Conservation (phyloP, 2,797 vertebrate genomes). For the Bovichtus diacanthus region DNA sequence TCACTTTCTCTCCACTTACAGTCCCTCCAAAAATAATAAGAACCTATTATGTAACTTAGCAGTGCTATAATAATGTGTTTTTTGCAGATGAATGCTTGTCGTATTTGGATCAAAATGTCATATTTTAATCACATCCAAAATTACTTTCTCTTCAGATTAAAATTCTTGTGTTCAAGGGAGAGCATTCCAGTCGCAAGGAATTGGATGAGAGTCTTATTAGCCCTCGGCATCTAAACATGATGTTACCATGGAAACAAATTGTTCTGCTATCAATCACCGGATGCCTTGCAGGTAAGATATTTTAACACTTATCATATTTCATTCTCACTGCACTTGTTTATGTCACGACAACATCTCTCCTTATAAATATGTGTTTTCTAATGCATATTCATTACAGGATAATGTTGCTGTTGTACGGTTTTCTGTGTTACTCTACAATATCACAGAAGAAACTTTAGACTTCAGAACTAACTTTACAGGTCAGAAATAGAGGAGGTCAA, state of each 20-base stretch:
- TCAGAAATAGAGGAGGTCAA: slow-evolving; percentile 13
- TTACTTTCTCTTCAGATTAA: slow-evolving; percentile 88
- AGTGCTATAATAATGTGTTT: slow-evolving; percentile 64
- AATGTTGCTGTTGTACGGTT: not conserved
- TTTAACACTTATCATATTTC: slow-evolving; percentile 71
- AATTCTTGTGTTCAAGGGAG: slow-evolving; percentile 85
- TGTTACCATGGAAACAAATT: slow-evolving; percentile 95
- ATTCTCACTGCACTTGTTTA: slow-evolving; percentile 44
- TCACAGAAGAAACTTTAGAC: too few species aligned
- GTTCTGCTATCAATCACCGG: slow-evolving; percentile 91
- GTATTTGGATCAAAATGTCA: slow-evolving; percentile 79
- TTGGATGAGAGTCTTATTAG: slow-evolving; percentile 86
- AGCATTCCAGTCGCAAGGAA: slow-evolving; percentile 84
- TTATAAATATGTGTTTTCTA: slow-evolving; percentile 24
- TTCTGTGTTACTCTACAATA: not conserved
- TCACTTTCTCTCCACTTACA: slow-evolving; percentile 47
- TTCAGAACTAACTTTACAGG: too few species aligned
- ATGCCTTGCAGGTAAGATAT: slow-evolving; percentile 94
- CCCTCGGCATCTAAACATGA: slow-evolving; percentile 90
- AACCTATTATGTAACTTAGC: slow-evolving; percentile 60
- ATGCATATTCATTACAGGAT: slow-evolving; percentile 33
- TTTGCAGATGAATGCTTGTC: slow-evolving; percentile 69
- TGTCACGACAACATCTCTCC: slow-evolving; percentile 37
- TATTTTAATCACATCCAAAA: slow-evolving; percentile 85
- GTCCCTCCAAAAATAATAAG: slow-evolving; percentile 50